Evolutionary conservation across 2,113 vertebrate species (phyloP), one percentile per base, ranked within the genome.

Genomic region (Dascyllus trimaculatus): DNA sequence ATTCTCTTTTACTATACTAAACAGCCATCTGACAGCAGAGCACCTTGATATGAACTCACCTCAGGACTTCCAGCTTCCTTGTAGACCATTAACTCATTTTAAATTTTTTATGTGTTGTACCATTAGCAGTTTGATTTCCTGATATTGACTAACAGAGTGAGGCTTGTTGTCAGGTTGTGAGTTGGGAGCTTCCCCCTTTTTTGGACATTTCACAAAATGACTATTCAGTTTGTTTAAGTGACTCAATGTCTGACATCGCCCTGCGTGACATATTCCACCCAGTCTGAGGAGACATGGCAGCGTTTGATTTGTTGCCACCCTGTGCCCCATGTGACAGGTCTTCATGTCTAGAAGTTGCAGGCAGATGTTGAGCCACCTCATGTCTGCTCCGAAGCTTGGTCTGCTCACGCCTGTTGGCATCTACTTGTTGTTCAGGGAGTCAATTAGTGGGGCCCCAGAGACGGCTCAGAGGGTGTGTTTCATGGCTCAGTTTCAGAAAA

Each of bases 251-350:
- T 78, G 62, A 73, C 15, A 40, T 25, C 35, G 21, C 25, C n/a
- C 13, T 1, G 52, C 22, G 58, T 56, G 21, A 66, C 32, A 25
- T 76, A 49, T 85, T 89, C 71, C 84, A 57, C 54, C 61, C 60
- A 48, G 25, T 70, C 22, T 53, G 10, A 26, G 19, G 32, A 69
- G 65, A 77, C 71, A 65, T 83, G 52, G 76, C 69, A 71, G 3
- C 45, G 53, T 57, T 71, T 57, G 60, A 40, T 63, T 64, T 29
- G 52, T 75, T 58, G 26, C 77, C 51, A 46, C 25, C 29, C 25
- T 25, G 38, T 24, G 26, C 35, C 19, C 58, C 14, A 17, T 63
- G 58, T 71, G 25, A 35, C 11, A 58, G 15, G 17, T 11, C 32
- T 49, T 29, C 4, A 5, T 48, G 46, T 56, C 26, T 48, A 32